A percentile compares a stretch with the other conserved stretches of the same genome.
phyloP scores from a whole-genome alignment of 2,888 invertebrate species.

The Euzophera pinguis region DNA sequence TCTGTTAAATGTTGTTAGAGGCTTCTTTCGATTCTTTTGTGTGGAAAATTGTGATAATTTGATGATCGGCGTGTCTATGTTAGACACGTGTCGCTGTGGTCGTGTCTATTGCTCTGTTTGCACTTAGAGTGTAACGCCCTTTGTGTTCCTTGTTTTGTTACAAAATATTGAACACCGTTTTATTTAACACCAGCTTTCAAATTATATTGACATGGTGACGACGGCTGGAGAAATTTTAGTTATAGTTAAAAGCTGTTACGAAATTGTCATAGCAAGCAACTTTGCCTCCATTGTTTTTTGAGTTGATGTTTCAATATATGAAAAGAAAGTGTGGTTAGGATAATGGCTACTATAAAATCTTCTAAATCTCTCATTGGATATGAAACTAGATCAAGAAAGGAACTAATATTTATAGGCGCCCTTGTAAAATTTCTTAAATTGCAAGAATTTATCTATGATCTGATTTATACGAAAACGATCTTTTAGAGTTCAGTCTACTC shows the following conservation, averaged over 20 bases:
- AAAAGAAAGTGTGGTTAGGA: too few relatives aligned
- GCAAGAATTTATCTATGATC: too few relatives aligned
- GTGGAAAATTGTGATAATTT: conserved; percentile 60
- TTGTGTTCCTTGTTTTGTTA: conserved; percentile 78
- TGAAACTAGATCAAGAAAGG: too few relatives aligned
- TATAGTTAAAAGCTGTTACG: conserved; percentile 47
- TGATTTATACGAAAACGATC: too few relatives aligned
- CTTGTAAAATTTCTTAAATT: too few relatives aligned
- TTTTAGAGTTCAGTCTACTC: too few relatives aligned
- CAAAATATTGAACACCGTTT: conserved; percentile 79
- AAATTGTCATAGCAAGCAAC: conserved; percentile 24
- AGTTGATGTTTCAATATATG: not conserved
- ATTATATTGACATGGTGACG: conserved; percentile 68
- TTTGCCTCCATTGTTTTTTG: not conserved
- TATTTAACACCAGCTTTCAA: conserved; percentile 76
- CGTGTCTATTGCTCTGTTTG: conserved; percentile 55
- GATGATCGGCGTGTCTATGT: conserved; percentile 46
- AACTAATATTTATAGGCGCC: too few relatives aligned
- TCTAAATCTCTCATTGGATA: too few relatives aligned
- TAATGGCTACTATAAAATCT: not conserved
- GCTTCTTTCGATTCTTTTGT: conserved; percentile 35
- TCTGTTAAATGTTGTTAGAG: conserved; percentile 33
- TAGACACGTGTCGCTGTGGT: conserved; percentile 42
- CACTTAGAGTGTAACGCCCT: conserved; percentile 73
- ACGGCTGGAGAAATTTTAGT: conserved; percentile 49